Percentiles rank a stretch among this genome's conserved stretches.
These are phyloP conservation scores for Ectemnius continuus DNA, from an alignment of 2,888 invertebrate species.

Conservation along the genomic window DNA sequence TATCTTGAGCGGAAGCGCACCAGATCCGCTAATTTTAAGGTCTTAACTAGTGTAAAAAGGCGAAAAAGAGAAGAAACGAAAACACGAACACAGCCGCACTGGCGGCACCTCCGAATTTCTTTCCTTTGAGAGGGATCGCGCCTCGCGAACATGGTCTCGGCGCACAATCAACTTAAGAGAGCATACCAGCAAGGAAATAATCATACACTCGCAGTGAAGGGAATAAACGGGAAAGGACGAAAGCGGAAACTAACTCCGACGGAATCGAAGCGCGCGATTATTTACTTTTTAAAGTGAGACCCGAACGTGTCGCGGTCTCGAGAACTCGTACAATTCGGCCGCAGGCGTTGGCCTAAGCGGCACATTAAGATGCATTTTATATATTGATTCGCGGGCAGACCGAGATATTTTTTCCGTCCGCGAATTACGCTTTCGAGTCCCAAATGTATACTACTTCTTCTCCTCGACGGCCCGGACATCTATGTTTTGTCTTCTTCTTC, in stretches of 20 bases:
- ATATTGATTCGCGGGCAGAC: constrained; percentile 39
- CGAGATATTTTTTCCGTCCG: constrained; percentile 23
- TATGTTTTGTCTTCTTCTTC: constrained; percentile 24
- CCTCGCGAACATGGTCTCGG: constrained; percentile 47
- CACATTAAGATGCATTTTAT: constrained; percentile 55
- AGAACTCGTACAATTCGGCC: constrained; percentile 37
- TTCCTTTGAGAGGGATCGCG: constrained; percentile 41
- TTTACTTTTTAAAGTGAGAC: constrained; percentile 20
- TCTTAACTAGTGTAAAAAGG: constrained; percentile 10
- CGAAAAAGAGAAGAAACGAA: background rate
- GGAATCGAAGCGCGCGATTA: constrained; percentile 14
- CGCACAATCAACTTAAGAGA: constrained; percentile 55
- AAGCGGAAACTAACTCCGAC: background rate
- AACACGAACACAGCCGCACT: constrained; percentile 4
- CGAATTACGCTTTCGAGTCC: constrained; percentile 44
- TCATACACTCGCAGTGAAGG: constrained; percentile 4
- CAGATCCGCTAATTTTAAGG: too few relatives aligned
- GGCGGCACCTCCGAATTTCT: constrained; percentile 51
- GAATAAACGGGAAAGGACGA: background rate
- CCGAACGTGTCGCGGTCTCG: constrained; percentile 15
- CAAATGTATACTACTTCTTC: constrained; percentile 43
- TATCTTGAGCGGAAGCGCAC: constrained; percentile 25
- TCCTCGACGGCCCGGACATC: constrained; percentile 51
- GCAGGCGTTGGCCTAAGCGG: constrained; percentile 25
- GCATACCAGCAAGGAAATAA: constrained; percentile 3